These are phyloP conservation scores for Agrilus cyanescens DNA, from an alignment of 2,888 invertebrate species.

Conservation along the genomic window DNA sequence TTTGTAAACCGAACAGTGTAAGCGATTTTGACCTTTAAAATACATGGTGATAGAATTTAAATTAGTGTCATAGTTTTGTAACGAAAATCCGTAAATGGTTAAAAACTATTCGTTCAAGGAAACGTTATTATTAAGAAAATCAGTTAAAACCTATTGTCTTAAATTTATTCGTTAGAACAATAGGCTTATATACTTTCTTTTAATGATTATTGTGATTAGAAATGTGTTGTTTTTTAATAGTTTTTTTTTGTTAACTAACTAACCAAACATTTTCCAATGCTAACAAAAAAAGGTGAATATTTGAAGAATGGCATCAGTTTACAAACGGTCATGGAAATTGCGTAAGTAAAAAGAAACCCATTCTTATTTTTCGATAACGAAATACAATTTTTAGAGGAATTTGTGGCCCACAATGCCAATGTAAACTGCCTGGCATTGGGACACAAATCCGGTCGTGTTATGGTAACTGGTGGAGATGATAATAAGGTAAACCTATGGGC, in stretches of 20 bases:
- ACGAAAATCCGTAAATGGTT: conserved; percentile 22
- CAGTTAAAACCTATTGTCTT: conserved; percentile 8
- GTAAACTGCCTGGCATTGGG: conserved; percentile 83
- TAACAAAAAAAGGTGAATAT: background rate
- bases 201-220: background rate
- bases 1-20: too few species aligned
- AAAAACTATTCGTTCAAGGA: conserved; percentile 27
- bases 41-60: too few species aligned
- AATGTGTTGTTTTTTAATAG: background rate
- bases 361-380: conserved; percentile 7
- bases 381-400: conserved; percentile 53
- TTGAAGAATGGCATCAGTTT: conserved; percentile 30
- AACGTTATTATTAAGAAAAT: conserved; percentile 16
- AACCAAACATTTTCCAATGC: background rate
- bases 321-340: conserved; percentile 69
- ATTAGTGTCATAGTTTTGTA: background rate
- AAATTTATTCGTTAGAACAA: conserved; percentile 8
- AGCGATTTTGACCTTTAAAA: too few species aligned
- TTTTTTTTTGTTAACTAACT: background rate
- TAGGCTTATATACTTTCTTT: too few species aligned
- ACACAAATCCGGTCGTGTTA: conserved; percentile 80
- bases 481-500: conserved; percentile 97
- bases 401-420: conserved; percentile 75
- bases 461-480: conserved; percentile 93
- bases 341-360: conserved; percentile 46